Evolutionary conservation across 35 echinoderm and acorn worm genomes (phyloP), one percentile per base, ranked within the genome.

Genomic region (Strongylocentrotus purpuratus): DNA sequence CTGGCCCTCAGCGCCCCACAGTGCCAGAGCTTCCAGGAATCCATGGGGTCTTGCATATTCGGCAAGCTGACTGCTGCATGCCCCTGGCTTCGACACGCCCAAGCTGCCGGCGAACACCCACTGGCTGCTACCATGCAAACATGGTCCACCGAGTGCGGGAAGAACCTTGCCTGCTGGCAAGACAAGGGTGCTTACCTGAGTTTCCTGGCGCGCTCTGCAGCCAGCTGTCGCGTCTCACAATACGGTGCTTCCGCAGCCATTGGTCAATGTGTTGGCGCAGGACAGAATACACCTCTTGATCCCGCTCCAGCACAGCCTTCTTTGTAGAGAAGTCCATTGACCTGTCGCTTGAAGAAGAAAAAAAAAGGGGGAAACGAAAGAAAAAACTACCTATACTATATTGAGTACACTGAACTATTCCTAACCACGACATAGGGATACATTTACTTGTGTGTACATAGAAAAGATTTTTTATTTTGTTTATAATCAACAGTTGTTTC

Each of bases 61-160:
- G 91, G 28, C 31, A 20, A 93, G 46, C 48, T 93, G 32, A 48
- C 48, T 31, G 45, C 45, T 33, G 31, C 41, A 9, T 93, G 91
- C 48, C 91, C 91, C 22, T 93, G 91, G 91, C 31, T 93, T 18
- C 91, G 48, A 48, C 32, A 48, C n/a, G 14, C 91, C 2, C 46
- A 93, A 93, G 14, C 18, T 48, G 48, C 46, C 31, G 28, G 91
- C 46, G 45, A 33, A 25, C 91, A 93, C n/a, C 46, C 45, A 46
- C 48, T 50, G 45, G 11, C 48, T 4, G 17, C 91, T 32, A 47
- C 48, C 17, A 47, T 93, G 46, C 46, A 93, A n/a, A n/a, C 46
- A 14, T 93, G 91, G 91, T 18, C 91, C 17, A 58, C 45, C 5
- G 91, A 93, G n/a, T 93, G 91, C 46, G 91, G 91, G 28, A 93